Evolutionary conservation across 2,113 vertebrate genomes (phyloP).

Genomic region (Triplophysa rosa): DNA sequence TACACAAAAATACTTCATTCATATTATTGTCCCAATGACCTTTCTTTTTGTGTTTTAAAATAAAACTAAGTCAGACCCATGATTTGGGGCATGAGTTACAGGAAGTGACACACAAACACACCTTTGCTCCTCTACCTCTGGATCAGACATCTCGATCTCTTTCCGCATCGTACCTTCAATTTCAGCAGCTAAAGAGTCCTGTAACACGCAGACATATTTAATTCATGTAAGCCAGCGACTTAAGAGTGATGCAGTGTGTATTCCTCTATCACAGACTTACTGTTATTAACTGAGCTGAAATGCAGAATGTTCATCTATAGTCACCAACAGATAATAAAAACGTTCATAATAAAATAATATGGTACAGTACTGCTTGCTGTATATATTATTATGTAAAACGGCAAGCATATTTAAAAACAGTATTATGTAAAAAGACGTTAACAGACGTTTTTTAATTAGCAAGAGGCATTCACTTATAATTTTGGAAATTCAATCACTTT

Average conservation of each 20-base stretch:
- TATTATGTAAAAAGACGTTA: too few relatives aligned
- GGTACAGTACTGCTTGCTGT: too few relatives aligned
- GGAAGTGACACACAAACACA: constrained; percentile 38
- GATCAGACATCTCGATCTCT: constrained; percentile 92
- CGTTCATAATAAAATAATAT: too few relatives aligned
- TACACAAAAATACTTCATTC: too few relatives aligned
- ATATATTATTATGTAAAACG: too few relatives aligned
- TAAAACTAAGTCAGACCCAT: too few relatives aligned
- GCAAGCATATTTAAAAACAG: too few relatives aligned
- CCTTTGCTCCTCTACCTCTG: constrained; percentile 85
- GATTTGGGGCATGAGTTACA: neutral
- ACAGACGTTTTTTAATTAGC: too few relatives aligned
- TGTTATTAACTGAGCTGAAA: neutral
- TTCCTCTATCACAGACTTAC: neutral
- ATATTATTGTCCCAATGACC: too few relatives aligned
- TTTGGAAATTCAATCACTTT: too few relatives aligned
- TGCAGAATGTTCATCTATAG: neutral
- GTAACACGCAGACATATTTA: constrained; percentile 49
- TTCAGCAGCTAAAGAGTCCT: constrained; percentile 97
- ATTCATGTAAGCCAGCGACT: neutral
- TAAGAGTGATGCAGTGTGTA: neutral
- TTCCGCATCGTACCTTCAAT: constrained; percentile 99
- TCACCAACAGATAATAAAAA: neutral
- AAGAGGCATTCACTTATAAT: too few relatives aligned
- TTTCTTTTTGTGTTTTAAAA: too few relatives aligned